These are phyloP conservation scores for Saguinus midas DNA, from an alignment of 2,113 vertebrate species.

Conservation along the genomic window DNA sequence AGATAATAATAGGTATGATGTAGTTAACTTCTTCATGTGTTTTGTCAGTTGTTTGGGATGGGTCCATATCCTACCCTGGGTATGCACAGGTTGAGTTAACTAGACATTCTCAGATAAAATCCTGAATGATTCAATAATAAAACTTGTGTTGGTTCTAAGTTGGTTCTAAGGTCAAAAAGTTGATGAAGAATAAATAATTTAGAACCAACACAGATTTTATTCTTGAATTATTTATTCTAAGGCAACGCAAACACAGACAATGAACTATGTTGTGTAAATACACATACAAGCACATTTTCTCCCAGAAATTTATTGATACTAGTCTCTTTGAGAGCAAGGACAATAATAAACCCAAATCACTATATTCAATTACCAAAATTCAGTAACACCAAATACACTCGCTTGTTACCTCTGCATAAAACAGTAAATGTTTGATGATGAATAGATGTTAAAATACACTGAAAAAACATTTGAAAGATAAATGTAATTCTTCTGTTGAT, in stretches of 20 bases:
- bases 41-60: neutral
- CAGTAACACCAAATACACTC: neutral
- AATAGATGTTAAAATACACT: constrained; percentile 24
- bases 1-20: neutral
- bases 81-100: too few relatives aligned
- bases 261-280: neutral
- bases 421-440: constrained; percentile 5
- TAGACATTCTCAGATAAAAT: too few relatives aligned
- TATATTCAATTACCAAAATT: neutral
- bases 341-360: neutral
- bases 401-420: neutral
- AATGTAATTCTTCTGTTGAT: constrained; percentile 25
- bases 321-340: neutral
- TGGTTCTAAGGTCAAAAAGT: too few relatives aligned
- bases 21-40: neutral
- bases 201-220: too few relatives aligned
- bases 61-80: too few relatives aligned
- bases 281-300: neutral
- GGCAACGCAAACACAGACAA: neutral
- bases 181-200: too few relatives aligned
- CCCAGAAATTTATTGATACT: neutral
- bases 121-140: too few relatives aligned
- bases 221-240: neutral
- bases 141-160: too few relatives aligned
- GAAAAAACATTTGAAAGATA: constrained; percentile 19